Conservation (phyloP, 1,140 invertebrate genomes). For the Pachyrhynchus sulphureomaculatus region DNA sequence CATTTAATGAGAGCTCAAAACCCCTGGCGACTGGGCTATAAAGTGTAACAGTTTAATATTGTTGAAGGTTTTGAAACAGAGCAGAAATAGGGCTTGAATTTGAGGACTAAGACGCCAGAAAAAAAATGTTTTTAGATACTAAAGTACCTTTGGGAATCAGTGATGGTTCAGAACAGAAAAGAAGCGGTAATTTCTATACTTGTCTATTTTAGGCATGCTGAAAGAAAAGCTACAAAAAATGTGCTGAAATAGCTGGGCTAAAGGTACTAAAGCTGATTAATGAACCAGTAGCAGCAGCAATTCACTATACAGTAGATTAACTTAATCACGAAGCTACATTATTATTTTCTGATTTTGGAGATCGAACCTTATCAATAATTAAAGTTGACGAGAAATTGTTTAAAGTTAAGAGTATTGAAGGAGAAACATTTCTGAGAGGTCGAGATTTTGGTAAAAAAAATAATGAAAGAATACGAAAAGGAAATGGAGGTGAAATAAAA, state of each 20-base stretch:
- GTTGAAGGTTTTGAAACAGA: too few species aligned
- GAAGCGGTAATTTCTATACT: slow-evolving; percentile 24
- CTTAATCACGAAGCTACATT: slow-evolving; percentile 51
- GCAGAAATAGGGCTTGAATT: too few species aligned
- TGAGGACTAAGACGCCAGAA: too few species aligned
- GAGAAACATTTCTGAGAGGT: slow-evolving; percentile 63
- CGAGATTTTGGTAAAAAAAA: too few species aligned
- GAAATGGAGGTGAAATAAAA: too few species aligned
- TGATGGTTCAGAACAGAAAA: not conserved
- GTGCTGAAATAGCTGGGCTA: slow-evolving; percentile 55
- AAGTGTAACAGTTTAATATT: too few species aligned
- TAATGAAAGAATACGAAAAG: slow-evolving; percentile 72
- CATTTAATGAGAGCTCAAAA: too few species aligned
- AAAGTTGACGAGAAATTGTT: slow-evolving; percentile 72
- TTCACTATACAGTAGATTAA: slow-evolving; percentile 56
- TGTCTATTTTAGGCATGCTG: too few species aligned
- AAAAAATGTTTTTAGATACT: too few species aligned
- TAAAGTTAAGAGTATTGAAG: slow-evolving; percentile 72
- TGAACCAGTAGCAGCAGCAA: slow-evolving; percentile 67
- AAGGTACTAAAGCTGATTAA: slow-evolving; percentile 59
- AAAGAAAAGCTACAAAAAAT: slow-evolving; percentile 22
- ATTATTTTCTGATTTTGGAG: slow-evolving; percentile 61
- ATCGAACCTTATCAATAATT: slow-evolving; percentile 74
- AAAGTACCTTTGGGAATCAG: too few species aligned
- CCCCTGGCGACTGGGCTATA: too few species aligned